Evolutionary conservation across 2,888 invertebrate genomes (phyloP), one percentile per base, ranked within the genome.

Genomic region (Serripes groenlandicus): DNA sequence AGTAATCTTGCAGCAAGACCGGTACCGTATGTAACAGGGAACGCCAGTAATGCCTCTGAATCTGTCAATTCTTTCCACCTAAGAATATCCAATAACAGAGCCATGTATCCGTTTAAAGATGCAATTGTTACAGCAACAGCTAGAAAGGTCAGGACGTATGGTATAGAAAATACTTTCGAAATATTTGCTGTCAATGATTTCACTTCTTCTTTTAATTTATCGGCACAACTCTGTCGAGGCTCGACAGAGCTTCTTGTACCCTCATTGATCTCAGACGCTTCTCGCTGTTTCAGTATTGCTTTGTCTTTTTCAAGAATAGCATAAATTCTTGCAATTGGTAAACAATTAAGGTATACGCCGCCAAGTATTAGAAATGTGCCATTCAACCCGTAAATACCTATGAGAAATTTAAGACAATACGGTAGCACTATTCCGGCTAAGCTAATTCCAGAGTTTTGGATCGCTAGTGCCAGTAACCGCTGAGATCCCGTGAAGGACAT

Each of bases 1-100:
- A 62, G 18, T 32, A 62, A 21, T 21, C 62, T 15, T 21, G 62
- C 62, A 34, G 34, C 32, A 21, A 62, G n/a, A 9, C 62, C 62
- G 15, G n/a, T n/a, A n/a, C 62, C 62, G n/a, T 62, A 62, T 5
- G 62, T 62, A 11, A 62, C 32, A 15, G 62, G 62, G n/a, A 62
- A 62, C 7, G 62, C 35, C 18, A 62, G 32, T 18, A 62, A 3
- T 5, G 62, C 62, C 9, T 62, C 15, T 7, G 11, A 9, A n/a
- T 32, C 21, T 34, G 62, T 32, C 21, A 62, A n/a, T 0, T 35
- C 62, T n/a, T n/a, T 62, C 62, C 32, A 21, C 11, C 18, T 62
- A 0, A 62, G 62, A n/a, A 62, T 32, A 21, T 62, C 62, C 1
- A 62, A 9, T 30, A 62, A 32, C 9, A 62, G 62, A 4, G 62